Evolutionary conservation across 2,888 invertebrate genomes (phyloP).

Genomic region (Oxyteleia sp.): DNA sequence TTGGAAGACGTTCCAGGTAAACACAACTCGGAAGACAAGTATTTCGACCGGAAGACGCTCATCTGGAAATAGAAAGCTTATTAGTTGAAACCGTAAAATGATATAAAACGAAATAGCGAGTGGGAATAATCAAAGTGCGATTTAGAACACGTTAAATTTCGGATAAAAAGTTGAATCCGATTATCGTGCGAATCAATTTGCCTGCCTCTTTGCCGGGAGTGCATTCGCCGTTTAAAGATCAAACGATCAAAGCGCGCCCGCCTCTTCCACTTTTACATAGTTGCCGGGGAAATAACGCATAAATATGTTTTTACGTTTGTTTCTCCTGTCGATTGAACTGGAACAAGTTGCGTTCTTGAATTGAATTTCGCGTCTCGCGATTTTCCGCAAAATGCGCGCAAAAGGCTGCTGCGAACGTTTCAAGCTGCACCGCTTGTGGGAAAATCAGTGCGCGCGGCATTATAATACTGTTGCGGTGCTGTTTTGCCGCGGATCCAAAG

Average conservation of each 20-base stretch:
- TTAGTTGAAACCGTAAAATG: too few relatives aligned
- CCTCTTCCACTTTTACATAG: conserved; percentile 72
- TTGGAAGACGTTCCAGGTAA: too few relatives aligned
- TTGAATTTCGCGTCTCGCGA: conserved; percentile 27
- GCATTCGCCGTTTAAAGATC: conserved; percentile 75
- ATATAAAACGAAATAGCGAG: conserved; percentile 14
- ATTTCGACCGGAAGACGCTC: too few relatives aligned
- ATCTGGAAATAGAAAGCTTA: too few relatives aligned
- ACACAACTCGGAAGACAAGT: too few relatives aligned
- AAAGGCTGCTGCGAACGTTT: conserved; percentile 25
- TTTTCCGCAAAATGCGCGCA: conserved; percentile 24
- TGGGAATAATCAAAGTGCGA: neutral
- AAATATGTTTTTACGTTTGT: conserved; percentile 50
- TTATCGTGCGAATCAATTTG: conserved; percentile 34
- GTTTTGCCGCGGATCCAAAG: neutral
- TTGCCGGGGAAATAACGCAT: conserved; percentile 67
- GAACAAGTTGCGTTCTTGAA: conserved; percentile 37
- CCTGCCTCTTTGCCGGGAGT: conserved; percentile 2
- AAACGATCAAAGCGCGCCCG: conserved; percentile 73
- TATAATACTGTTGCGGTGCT: conserved; percentile 1
- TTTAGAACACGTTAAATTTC: conserved; percentile 17
- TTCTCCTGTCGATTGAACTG: conserved; percentile 29
- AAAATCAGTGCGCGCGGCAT: conserved; percentile 17
- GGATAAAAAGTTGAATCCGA: conserved; percentile 26
- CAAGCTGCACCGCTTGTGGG: conserved; percentile 8